Evolutionary conservation across 2,797 vertebrate species (phyloP).

Genomic region (Novumbra hubbsi): DNA sequence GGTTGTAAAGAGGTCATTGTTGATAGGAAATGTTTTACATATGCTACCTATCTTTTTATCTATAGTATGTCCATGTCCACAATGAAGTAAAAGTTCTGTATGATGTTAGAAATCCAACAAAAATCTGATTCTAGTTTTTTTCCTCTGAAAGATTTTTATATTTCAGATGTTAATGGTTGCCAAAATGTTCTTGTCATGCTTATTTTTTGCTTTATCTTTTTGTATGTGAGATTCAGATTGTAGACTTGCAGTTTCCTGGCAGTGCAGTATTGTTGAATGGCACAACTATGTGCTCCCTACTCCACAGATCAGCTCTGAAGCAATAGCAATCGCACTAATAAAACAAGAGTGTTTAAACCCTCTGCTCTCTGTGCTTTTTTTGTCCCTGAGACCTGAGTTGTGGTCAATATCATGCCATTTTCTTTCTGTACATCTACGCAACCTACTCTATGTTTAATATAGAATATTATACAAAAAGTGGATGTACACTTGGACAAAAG

Average conservation of each 20-base stretch:
- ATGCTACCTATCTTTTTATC: neutral
- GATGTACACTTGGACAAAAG: too few relatives aligned
- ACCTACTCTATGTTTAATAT: too few relatives aligned
- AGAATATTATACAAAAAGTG: too few relatives aligned
- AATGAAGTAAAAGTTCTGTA: constrained; percentile 70
- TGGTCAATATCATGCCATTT: neutral
- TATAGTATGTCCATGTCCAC: constrained; percentile 62
- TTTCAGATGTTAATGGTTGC: constrained; percentile 74
- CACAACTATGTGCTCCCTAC: constrained; percentile 69
- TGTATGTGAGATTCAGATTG: constrained; percentile 61
- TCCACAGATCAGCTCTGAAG: constrained; percentile 74
- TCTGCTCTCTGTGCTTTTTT: constrained; percentile 25
- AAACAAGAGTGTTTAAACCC: constrained; percentile 67
- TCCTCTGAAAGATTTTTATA: constrained; percentile 61
- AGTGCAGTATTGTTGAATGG: constrained; percentile 65
- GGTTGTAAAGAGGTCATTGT: neutral
- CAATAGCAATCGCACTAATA: constrained; percentile 75
- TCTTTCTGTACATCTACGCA: too few relatives aligned
- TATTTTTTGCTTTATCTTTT: constrained; percentile 64
- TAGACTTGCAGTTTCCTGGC: constrained; percentile 55
- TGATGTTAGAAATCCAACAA: constrained; percentile 12
- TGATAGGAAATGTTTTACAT: neutral
- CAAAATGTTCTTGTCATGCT: constrained; percentile 73
- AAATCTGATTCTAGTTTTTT: constrained; percentile 67
- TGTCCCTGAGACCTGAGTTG: neutral